Conservation (phyloP, 2,113 vertebrate species). For the Taxidea taxus region DNA sequence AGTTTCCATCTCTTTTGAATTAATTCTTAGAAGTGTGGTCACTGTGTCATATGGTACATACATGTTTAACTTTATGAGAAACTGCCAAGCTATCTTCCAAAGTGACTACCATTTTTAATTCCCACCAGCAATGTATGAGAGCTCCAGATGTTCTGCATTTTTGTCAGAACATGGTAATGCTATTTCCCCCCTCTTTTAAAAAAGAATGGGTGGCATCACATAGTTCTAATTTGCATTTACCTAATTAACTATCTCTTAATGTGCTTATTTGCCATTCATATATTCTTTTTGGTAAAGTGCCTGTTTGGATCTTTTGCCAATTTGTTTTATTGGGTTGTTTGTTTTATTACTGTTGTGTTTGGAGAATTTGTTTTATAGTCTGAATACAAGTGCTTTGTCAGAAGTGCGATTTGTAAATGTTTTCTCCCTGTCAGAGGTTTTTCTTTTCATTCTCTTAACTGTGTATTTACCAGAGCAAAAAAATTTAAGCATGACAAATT, state of each 20-base stretch:
- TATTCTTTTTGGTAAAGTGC: not conserved
- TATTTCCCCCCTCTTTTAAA: not conserved
- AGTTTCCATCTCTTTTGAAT: not conserved
- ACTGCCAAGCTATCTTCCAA: not conserved
- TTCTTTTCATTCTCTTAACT: constrained; percentile 6
- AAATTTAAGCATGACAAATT: not conserved
- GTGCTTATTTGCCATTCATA: not conserved
- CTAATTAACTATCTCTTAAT: not conserved
- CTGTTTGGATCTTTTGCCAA: not conserved
- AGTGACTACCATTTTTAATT: not conserved
- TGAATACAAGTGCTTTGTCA: not conserved
- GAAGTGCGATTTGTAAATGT: not conserved
- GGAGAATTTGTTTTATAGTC: not conserved
- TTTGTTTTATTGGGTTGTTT: not conserved
- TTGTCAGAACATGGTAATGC: not conserved
- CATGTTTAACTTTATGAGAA: not conserved
- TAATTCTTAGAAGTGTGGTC: not conserved
- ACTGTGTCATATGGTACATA: not conserved
- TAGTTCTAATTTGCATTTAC: not conserved
- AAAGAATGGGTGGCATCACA: not conserved
- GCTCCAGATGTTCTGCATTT: not conserved
- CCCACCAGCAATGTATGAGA: not conserved
- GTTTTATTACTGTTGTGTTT: not conserved
- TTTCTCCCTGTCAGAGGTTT: not conserved
- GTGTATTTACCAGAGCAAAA: not conserved